Evolutionary conservation across 2,888 invertebrate species (phyloP).

Genomic region (Autographa gamma): DNA sequence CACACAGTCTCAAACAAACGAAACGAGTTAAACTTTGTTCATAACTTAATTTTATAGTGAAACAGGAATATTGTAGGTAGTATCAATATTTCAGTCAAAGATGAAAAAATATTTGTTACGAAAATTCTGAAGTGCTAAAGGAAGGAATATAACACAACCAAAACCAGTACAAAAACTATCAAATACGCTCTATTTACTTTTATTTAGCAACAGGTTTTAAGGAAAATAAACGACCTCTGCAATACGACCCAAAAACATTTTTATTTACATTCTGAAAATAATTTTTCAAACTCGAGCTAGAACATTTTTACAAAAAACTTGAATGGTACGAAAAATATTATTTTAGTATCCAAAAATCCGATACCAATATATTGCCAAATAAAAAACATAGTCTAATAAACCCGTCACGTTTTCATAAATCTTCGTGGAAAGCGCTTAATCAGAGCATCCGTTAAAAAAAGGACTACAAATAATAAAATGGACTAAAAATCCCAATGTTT

Average conservation of each 20-base stretch:
- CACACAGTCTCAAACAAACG: conserved; percentile 2
- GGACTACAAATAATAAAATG: background rate
- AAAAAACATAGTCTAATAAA: conserved; percentile 25
- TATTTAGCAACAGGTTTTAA: too few relatives aligned
- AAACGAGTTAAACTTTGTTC: conserved; percentile 14
- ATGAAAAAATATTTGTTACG: too few relatives aligned
- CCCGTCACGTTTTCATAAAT: conserved; percentile 9
- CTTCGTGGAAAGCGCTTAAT: background rate
- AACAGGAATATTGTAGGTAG: conserved; percentile 26
- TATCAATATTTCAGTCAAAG: too few relatives aligned
- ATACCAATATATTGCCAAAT: conserved; percentile 2
- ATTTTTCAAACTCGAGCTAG: background rate
- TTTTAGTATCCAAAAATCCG: background rate
- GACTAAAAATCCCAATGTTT: conserved; percentile 16
- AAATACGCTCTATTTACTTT: too few relatives aligned
- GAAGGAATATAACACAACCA: too few relatives aligned
- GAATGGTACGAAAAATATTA: conserved; percentile 3
- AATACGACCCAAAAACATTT: too few relatives aligned
- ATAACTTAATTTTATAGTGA: conserved; percentile 29
- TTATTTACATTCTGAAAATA: background rate
- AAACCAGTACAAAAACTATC: too few relatives aligned
- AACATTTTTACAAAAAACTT: too few relatives aligned
- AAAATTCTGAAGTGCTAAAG: too few relatives aligned
- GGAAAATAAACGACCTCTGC: too few relatives aligned
- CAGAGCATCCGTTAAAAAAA: background rate